Conservation (phyloP, 1,140 invertebrate species). For the Heliconius nattereri region DNA sequence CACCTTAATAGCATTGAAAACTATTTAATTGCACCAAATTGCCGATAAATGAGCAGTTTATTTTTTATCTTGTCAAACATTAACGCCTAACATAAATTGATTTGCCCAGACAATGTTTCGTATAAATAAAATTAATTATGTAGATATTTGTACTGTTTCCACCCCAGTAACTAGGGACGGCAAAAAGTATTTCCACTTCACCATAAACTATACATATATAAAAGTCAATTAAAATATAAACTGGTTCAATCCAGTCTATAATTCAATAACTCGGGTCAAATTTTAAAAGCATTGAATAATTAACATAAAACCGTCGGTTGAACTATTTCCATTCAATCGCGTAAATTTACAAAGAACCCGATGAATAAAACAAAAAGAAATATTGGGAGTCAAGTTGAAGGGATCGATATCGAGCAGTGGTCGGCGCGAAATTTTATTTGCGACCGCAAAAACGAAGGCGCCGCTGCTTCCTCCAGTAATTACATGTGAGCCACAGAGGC, state of each 20-base stretch:
- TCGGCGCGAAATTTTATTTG: not conserved
- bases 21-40: too few relatives aligned
- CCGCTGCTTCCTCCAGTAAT: not conserved
- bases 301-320: not conserved
- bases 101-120: too few relatives aligned
- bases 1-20: too few relatives aligned
- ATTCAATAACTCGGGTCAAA: slow-evolving; percentile 8
- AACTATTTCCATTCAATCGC: slow-evolving; percentile 3
- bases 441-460: slow-evolving; percentile 11
- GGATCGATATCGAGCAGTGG: not conserved
- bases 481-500: not conserved
- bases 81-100: too few relatives aligned
- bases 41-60: too few relatives aligned
- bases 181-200: too few relatives aligned
- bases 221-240: not conserved
- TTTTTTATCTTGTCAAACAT: too few relatives aligned
- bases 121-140: too few relatives aligned
- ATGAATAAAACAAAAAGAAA: not conserved
- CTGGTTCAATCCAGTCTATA: not conserved
- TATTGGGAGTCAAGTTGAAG: not conserved
- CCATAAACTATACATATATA: too few relatives aligned
- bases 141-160: too few relatives aligned
- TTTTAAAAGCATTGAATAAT: not conserved
- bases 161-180: too few relatives aligned
- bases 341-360: slow-evolving; percentile 9